Evolutionary conservation across 2,888 invertebrate genomes (phyloP), one percentile per base, ranked within the genome.

Genomic region (Coleophora flavipennella): DNA sequence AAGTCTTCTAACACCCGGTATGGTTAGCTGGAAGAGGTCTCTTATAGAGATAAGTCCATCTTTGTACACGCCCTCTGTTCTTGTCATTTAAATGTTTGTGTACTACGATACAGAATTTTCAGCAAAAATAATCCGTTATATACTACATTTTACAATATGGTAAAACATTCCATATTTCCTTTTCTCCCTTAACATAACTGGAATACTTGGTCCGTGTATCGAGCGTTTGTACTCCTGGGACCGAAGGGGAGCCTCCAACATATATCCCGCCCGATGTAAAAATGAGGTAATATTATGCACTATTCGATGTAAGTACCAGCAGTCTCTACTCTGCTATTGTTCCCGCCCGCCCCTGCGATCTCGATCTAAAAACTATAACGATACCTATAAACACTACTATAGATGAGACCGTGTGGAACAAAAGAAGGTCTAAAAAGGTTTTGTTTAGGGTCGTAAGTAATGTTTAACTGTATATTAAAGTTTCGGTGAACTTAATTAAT

Each of bases 201-300:
- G 63, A 70, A 72, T 59, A 57, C 20, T 28, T 13, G 52, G 54
- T 44, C 38, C 41, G 27, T 39, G 52, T 53, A 51, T 53, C n/a
- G 62, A 68, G 69, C 72, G 72, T 59, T 36, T 12, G 12, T 36
- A 62, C 76, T 75, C 63, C 39, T 4, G 67, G 79, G 78, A 73
- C 51, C 56, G 40, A 51, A 50, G 49, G 43, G 46, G 47, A 50
- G 59, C 57, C 59, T 64, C 65, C 56, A 67, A 67, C 61, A 68
- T 65, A 74, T 70, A 71, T 66, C 64, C 59, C 59, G 57, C 54
- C 51, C 59, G 58, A 60, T 68, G 69, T 73, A 74, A 77, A 77
- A 76, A 76, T 72, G 71, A 73, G 71, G 69, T 72, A 75, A 76
- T 78, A 67, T 72, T 78, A 78, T 79, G 78, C 80, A 78, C 77